Base-by-base conservation (phyloP, 1,140 invertebrate species). In the Drosophila prosaltans region DNA sequence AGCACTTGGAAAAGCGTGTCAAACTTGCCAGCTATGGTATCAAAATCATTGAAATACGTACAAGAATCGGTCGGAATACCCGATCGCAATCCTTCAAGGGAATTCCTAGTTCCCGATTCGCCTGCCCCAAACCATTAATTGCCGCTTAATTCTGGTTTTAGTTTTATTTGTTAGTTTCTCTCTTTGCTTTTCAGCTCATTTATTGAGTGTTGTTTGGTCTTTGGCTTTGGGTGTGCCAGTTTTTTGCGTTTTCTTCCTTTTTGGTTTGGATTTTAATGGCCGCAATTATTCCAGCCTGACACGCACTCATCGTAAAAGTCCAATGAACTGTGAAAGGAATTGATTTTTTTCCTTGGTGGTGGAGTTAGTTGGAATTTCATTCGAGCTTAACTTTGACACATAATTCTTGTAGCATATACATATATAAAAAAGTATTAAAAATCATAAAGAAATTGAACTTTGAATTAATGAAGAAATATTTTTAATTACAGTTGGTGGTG, bases 1-100 rank as follows among this genome's bases (percentile, higher is more conserved):
- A 61, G 61, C 74, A 75, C 84, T 70, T 78, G 73, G 77, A 26
- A 59, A 77, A 86, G 65, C 83, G 83, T 89, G 83, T 88, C 83
- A 86, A 88, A 76, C 48, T 54, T 73, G 76, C 57, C 81, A 80
- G 76, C 74, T 74, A 30, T 64, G 8, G 24, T 32, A 51, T 57
- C 51, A 54, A 51, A 72, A 72, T 57, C 28, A 57, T 32, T 36
- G 16, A 7, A 32, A 59, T 7, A 66, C 41, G 59, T 28, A 16
- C 30, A 39, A 7, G 30, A 43, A 43, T n/a, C 11, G 3, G 11
- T 51, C 21, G 5, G 16, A 26, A 36, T 6, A 26, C 40, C 30
- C 30, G 32, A 72, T 75, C 58, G 55, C 36, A 26, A 62, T 24
- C 21, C 45, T 26, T 26, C 45, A 51, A 26, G 45, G 9, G 21